Percentiles rank a stretch among this genome's conserved stretches.
These are phyloP conservation scores for Plectrocnemia conspersa DNA, from an alignment of 1,140 invertebrate species.

Conservation along the genomic window DNA sequence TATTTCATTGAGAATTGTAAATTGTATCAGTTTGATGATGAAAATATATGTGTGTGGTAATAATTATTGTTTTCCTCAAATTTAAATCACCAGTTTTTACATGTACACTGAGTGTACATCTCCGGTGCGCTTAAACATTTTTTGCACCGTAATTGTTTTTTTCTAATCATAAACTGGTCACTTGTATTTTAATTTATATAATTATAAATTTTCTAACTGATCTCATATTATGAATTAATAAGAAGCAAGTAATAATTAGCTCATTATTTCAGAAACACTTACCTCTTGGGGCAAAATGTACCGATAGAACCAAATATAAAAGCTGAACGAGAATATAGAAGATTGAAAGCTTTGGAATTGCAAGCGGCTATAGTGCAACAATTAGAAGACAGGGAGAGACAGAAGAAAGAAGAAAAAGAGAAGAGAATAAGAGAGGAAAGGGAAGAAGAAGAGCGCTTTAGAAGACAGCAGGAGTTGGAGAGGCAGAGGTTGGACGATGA, in stretches of 20 bases:
- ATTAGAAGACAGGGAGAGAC: slow-evolving; percentile 63
- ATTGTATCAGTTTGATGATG: no score
- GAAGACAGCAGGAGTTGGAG: slow-evolving; percentile 61
- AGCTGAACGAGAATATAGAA: slow-evolving; percentile 61
- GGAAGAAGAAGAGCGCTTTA: slow-evolving; percentile 63
- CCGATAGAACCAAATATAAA: slow-evolving; percentile 63
- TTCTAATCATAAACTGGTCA: no score
- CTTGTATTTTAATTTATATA: no score
- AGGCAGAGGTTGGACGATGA: slow-evolving; percentile 56
- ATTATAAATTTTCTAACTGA: no score
- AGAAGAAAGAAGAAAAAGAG: slow-evolving; percentile 60
- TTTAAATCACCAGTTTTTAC: no score
- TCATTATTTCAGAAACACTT: slow-evolving; percentile 51
- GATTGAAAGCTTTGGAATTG: slow-evolving; percentile 65
- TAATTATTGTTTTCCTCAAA: no score
- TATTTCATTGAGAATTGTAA: no score
- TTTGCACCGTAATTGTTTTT: no score
- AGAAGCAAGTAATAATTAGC: slow-evolving; percentile 4
- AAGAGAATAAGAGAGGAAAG: slow-evolving; percentile 57
- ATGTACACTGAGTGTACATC: no score
- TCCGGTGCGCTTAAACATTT: no score
- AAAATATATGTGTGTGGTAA: no score
- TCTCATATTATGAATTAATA: no score
- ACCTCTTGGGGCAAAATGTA: slow-evolving; percentile 66
- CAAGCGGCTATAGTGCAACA: slow-evolving; percentile 69